Evolutionary conservation across 2,888 invertebrate species (phyloP).

Genomic region (Aplocera efformata): DNA sequence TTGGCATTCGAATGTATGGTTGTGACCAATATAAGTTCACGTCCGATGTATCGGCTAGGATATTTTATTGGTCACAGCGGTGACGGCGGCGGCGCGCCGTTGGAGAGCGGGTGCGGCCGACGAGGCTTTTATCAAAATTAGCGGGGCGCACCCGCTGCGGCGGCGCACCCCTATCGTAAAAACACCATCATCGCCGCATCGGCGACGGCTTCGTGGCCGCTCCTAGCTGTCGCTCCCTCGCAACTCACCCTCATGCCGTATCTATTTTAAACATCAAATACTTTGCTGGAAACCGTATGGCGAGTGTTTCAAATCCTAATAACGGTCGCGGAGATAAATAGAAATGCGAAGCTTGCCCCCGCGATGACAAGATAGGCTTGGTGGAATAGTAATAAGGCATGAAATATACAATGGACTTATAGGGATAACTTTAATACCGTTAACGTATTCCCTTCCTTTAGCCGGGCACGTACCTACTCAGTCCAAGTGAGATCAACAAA

Average conservation of each 20-base stretch:
- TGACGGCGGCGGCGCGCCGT: slow-evolving; percentile 40
- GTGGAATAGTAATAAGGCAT: slow-evolving; percentile 32
- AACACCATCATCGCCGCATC: slow-evolving; percentile 67
- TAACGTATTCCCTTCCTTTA: slow-evolving; percentile 35
- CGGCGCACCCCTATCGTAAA: slow-evolving; percentile 74
- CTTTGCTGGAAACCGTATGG: neutral
- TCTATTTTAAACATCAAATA: slow-evolving; percentile 14
- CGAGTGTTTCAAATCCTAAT: neutral
- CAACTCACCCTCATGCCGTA: slow-evolving; percentile 46
- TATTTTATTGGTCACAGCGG: slow-evolving; percentile 53
- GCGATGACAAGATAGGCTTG: slow-evolving; percentile 17
- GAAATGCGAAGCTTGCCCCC: slow-evolving; percentile 3
- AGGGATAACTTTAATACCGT: slow-evolving; percentile 26
- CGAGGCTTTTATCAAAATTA: slow-evolving; percentile 79
- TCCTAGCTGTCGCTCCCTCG: slow-evolving; percentile 66
- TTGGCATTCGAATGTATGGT: neutral
- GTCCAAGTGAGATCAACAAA: slow-evolving; percentile 21
- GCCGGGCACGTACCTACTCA: slow-evolving; percentile 33
- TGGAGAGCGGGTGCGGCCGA: slow-evolving; percentile 63
- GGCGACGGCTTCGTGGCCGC: slow-evolving; percentile 60
- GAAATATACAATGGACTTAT: slow-evolving; percentile 36
- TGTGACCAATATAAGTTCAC: slow-evolving; percentile 10
- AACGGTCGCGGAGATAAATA: neutral
- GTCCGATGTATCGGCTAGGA: slow-evolving; percentile 35
- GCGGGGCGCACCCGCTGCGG: slow-evolving; percentile 62